Conservation (phyloP, 2,113 vertebrate genomes). For the Epinephelus lanceolatus region DNA sequence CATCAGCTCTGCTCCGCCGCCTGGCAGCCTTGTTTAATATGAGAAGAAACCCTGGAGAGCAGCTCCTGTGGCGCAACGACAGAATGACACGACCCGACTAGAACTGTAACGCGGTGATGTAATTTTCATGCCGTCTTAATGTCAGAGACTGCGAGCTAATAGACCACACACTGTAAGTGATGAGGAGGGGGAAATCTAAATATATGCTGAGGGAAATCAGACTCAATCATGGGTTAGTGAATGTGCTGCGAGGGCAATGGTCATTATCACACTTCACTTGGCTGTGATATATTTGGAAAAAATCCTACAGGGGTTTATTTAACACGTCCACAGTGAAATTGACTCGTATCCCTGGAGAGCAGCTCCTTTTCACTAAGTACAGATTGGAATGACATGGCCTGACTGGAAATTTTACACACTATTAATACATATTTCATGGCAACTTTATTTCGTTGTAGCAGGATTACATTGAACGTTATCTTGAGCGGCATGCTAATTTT, state of each 20-base stretch:
- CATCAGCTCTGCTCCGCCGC: background rate
- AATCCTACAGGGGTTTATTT: conserved; percentile 40
- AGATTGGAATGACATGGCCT: conserved; percentile 28
- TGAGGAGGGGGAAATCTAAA: background rate
- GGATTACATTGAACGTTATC: conserved; percentile 30
- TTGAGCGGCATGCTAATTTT: conserved; percentile 16
- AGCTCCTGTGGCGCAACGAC: background rate
- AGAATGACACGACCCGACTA: background rate
- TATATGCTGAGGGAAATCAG: conserved; percentile 5
- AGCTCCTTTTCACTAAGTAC: conserved; percentile 19
- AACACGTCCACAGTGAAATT: conserved; percentile 36
- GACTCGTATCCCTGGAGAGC: conserved; percentile 36
- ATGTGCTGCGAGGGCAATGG: conserved; percentile 11
- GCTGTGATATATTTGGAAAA: conserved; percentile 44
- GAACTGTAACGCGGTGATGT: background rate
- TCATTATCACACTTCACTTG: conserved; percentile 46
- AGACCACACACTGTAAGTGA: background rate
- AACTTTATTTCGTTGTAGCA: background rate
- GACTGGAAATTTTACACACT: conserved; percentile 28
- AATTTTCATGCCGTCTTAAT: conserved; percentile 29
- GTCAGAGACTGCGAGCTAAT: background rate
- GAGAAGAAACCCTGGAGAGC: conserved; percentile 8
- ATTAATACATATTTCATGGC: conserved; percentile 48
- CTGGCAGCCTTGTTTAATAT: background rate
- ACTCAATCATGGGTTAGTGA: background rate